Evolutionary conservation across 2,888 invertebrate species (phyloP), one percentile per base, ranked within the genome.

Genomic region (Phragmatobia fuliginosa): DNA sequence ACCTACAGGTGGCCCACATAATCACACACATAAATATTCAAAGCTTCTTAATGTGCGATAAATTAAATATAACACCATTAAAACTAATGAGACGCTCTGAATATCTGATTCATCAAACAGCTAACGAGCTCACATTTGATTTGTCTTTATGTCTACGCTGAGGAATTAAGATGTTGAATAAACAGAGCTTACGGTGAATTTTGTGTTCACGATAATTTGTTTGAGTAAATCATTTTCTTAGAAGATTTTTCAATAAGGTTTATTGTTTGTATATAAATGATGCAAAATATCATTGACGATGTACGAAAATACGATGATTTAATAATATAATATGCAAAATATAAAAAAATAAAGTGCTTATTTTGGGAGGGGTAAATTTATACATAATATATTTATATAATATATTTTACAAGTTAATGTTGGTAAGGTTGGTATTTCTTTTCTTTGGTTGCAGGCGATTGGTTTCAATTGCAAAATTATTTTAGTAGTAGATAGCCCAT

Each of bases 151-250:
- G 16, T 67, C 63, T 67, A 16, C 58, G 31, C 21, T 28, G n/a
- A 67, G 49, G 67, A 67, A 71, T 61, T 64, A 63, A 64, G 60
- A 49, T 64, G 38, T 58, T 66, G 41, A 56, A 45, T 49, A 71
- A 67, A 67, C n/a, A 67, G 36, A 4, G 21, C 31, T 60, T n/a
- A 45, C 16, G 25, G 32, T 52, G n/a, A 33, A 56, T 41, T 61
- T 59, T 59, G 31, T 28, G 14, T 62, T 66, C n/a, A 3, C 18
- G 38, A 62, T 10, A 45, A 25, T 28, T 62, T 25, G 6, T 21
- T 18, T 8, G 4, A n/a, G 28, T 7, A 7, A 62, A 14, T 62
- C 45, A 49, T 49, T 49, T 45, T 49, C 45, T 49, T 8, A 6
- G 2, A 7, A 49, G 21, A 49, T 8, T 21, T 21, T 21, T 21